Base-by-base conservation (phyloP, 2,888 invertebrate genomes). In the Andrena bicolor region DNA sequence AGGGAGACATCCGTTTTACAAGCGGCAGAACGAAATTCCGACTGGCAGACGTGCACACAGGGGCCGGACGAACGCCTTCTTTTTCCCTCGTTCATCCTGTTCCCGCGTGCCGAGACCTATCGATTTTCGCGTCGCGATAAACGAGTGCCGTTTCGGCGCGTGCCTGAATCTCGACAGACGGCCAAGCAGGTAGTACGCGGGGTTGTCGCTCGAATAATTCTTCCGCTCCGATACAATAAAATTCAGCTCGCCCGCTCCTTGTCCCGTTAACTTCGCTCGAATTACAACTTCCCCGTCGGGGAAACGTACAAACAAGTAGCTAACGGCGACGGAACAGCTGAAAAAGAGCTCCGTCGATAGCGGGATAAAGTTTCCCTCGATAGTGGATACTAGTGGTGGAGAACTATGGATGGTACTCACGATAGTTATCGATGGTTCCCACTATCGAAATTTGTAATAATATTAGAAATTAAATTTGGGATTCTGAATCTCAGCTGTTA, bases 41-140 rank as follows among this genome's bases (percentile, higher is more conserved):
- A 73, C 78, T 26, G 28, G 16, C n/a, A 69, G 26, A 23, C 49
- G 48, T 28, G 10, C n/a, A n/a, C n/a, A 49, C 60, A 30, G 20
- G 13, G 49, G 60, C 28, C 28, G 30, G 1, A 16, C 41, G 41
- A 0, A 7, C 13, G 56, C 13, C 32, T 65, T 30, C 63, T 41
- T 51, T 76, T 53, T 65, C 68, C 49, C 20, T 35, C 51, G 61
- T 56, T 48, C 49, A n/a, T 48, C 64, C 64, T 53, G 61, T 65
- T 23, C 63, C 30, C 61, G 30, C 64, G 23, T 32, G 28, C 49
- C n/a, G 26, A 56, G 61, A 63, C 35, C 71, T 72, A 70, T 85
- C 85, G 85, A 85, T 85, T 85, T 68, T 76, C 82, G 48, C 68
- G 32, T 51, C 68, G 65, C 72, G 74, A 71, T 79, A 74, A 84